These are phyloP conservation scores for Gobiocypris rarus DNA, from an alignment of 2,113 vertebrate genomes.

Conservation along the genomic window DNA sequence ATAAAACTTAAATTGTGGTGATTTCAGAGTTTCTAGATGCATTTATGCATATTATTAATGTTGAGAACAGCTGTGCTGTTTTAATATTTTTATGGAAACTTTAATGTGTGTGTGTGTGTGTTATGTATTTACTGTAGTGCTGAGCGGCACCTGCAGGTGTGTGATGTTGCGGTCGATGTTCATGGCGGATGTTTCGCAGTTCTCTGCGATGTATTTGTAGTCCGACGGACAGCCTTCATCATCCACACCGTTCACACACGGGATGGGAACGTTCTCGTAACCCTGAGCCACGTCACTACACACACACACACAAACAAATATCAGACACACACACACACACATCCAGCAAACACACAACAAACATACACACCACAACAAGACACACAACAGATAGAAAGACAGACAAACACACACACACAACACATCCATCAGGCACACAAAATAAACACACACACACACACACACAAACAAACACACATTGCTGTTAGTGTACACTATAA, in stretches of 20 bases:
- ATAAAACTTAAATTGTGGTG: not conserved
- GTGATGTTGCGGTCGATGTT: slow-evolving; percentile 94
- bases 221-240: slow-evolving; percentile 87
- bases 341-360: not conserved
- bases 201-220: slow-evolving; percentile 92
- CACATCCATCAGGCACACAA: not conserved
- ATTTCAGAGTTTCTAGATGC: too few relatives aligned
- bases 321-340: slow-evolving; percentile 15
- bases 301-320: slow-evolving; percentile 27
- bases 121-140: not conserved
- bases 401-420: slow-evolving; percentile 2
- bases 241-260: slow-evolving; percentile 89
- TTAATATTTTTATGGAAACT: too few relatives aligned
- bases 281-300: slow-evolving; percentile 87
- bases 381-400: not conserved
- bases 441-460: slow-evolving; percentile 20
- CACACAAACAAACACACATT: slow-evolving; percentile 23
- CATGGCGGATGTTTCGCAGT: slow-evolving; percentile 93
- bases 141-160: slow-evolving; percentile 82
- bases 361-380: slow-evolving; percentile 15
- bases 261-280: slow-evolving; percentile 90
- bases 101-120: not conserved
- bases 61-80: too few relatives aligned
- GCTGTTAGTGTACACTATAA: not conserved
- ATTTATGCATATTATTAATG: too few relatives aligned